Percentiles rank a stretch among this genome's conserved stretches.
phyloP scores from a whole-genome alignment of 2,888 invertebrate genomes.

The Perithous albicinctus region DNA sequence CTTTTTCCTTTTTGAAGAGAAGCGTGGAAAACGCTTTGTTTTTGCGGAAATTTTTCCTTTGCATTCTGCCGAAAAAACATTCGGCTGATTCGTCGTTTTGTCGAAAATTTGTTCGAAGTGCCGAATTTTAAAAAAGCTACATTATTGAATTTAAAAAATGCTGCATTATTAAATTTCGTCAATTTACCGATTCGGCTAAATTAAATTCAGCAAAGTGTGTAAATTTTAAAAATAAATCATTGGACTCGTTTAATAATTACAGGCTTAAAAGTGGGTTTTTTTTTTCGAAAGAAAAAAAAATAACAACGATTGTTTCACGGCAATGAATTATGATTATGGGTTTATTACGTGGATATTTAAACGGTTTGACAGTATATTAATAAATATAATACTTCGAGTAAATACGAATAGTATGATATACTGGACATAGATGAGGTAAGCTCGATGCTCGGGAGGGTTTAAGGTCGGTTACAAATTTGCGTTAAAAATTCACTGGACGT shows the following conservation, averaged over 20 bases:
- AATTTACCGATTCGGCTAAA: too few relatives aligned
- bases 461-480: conserved; percentile 53
- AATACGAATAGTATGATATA: conserved; percentile 60
- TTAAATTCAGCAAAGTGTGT: too few relatives aligned
- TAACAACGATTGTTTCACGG: conserved; percentile 11
- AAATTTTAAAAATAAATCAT: background rate
- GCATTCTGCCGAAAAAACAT: too few relatives aligned
- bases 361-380: conserved; percentile 57
- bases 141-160: too few relatives aligned
- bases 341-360: conserved; percentile 59
- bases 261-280: background rate
- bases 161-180: too few relatives aligned
- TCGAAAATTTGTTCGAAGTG: too few relatives aligned
- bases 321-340: conserved; percentile 48
- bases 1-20: too few relatives aligned
- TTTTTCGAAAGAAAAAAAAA: conserved; percentile 1
- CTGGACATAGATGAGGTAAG: conserved; percentile 57
- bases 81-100: too few relatives aligned
- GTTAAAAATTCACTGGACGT: conserved; percentile 62
- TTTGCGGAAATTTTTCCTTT: too few relatives aligned
- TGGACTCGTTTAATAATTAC: background rate
- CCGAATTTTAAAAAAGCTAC: too few relatives aligned
- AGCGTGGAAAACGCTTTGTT: too few relatives aligned
- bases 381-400: conserved; percentile 69
- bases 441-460: conserved; percentile 52